phyloP scores from a whole-genome alignment of 2,888 invertebrate species.

The Nomada hirtipes region DNA sequence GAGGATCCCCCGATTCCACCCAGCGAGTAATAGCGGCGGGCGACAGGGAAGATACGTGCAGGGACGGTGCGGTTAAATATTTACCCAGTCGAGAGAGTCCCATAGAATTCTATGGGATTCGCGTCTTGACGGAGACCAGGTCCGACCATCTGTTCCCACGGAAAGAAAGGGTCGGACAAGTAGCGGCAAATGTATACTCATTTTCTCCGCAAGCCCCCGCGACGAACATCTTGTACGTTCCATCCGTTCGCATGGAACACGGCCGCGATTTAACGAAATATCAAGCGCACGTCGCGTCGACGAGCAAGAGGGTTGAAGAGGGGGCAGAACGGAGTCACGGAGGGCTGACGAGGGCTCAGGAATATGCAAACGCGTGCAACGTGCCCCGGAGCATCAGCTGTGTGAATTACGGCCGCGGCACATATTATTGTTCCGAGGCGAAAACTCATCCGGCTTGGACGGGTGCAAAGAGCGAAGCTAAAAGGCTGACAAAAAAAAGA shows the following conservation, averaged over 20 bases:
- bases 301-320: neutral
- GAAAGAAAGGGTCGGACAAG: neutral
- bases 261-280: constrained; percentile 28
- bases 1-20: neutral
- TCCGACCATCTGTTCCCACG: too few species aligned
- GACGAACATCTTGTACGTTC: constrained; percentile 66
- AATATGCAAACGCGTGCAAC: constrained; percentile 66
- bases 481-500: constrained; percentile 36
- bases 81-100: constrained; percentile 11
- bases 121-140: constrained; percentile 1
- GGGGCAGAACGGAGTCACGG: constrained; percentile 6
- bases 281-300: neutral
- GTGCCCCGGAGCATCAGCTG: constrained; percentile 61
- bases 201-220: neutral
- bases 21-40: constrained; percentile 13
- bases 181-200: neutral
- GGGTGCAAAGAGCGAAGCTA: constrained; percentile 48
- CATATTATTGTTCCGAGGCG: constrained; percentile 59
- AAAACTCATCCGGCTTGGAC: constrained; percentile 45
- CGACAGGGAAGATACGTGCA: too few species aligned
- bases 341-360: constrained; percentile 60
- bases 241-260: constrained; percentile 34
- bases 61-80: constrained; percentile 31
- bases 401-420: constrained; percentile 56
- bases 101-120: constrained; percentile 38